Percentiles rank a stretch among this genome's conserved stretches.
Evolutionary conservation across 1,140 invertebrate species (phyloP).

Genomic region (Neelides sp.): DNA sequence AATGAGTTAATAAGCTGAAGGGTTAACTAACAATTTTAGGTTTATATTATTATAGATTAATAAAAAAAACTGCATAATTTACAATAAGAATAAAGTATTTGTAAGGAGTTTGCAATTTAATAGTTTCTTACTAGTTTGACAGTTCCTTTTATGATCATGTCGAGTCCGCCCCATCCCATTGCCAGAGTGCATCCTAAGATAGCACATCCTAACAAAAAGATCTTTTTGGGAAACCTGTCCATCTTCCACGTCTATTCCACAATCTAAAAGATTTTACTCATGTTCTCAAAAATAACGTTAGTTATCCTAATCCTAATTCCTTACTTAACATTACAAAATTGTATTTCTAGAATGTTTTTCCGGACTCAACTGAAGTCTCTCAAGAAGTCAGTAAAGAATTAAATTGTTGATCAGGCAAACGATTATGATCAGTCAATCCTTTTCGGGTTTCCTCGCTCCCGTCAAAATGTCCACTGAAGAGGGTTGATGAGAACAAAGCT

Average conservation of each 20-base stretch:
- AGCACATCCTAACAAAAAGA: slow-evolving; percentile 18
- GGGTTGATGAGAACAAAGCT: too few species aligned
- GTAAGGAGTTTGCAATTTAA: neutral
- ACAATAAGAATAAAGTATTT: slow-evolving; percentile 4
- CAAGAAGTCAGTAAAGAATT: too few species aligned
- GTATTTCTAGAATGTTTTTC: slow-evolving; percentile 4
- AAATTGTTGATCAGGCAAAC: too few species aligned
- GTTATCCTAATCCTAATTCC: neutral
- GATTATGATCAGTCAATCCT: too few species aligned
- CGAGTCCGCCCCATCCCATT: slow-evolving; percentile 28
- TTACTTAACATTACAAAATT: neutral
- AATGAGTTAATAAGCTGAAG: neutral
- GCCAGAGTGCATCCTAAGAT: slow-evolving; percentile 23
- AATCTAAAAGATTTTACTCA: neutral
- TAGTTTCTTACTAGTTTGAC: slow-evolving; percentile 20
- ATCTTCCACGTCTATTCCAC: slow-evolving; percentile 8
- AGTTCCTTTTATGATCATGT: slow-evolving; percentile 28
- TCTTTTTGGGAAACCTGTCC: slow-evolving; percentile 27
- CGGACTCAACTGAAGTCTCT: too few species aligned
- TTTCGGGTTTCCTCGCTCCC: too few species aligned
- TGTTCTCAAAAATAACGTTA: neutral
- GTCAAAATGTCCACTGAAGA: too few species aligned
- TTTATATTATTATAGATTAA: neutral
- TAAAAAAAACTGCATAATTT: neutral
- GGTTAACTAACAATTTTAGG: neutral